Evolutionary conservation across 2,113 vertebrate species (phyloP).

Genomic region (Petrocephalus zakoni): DNA sequence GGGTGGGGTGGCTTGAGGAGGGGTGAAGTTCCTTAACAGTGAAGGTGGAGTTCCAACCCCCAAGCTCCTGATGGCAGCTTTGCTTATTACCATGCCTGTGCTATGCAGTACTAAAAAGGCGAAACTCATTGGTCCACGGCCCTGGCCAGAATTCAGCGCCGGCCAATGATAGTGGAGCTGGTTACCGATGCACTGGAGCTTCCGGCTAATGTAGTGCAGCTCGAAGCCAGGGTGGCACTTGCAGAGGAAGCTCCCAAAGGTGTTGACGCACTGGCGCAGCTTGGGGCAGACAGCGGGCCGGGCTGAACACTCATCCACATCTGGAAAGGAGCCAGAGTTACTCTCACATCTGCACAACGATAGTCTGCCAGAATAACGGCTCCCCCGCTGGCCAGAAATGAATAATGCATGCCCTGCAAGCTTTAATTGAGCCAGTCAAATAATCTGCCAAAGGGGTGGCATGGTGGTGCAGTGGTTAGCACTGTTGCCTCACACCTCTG

Average conservation of each 20-base stretch:
- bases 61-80: not conserved
- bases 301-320: constrained; percentile 78
- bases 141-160: not conserved
- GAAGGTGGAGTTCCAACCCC: not conserved
- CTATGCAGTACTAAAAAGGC: not conserved
- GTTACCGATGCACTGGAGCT: constrained; percentile 81
- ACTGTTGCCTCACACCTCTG: too few relatives aligned
- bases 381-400: not conserved
- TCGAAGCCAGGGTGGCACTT: constrained; percentile 84
- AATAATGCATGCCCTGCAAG: constrained; percentile 4
- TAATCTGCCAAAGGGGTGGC: too few relatives aligned
- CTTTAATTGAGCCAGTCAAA: constrained; percentile 12
- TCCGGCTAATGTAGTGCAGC: constrained; percentile 74
- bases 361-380: not conserved
- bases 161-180: not conserved
- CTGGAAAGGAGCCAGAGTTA: constrained; percentile 45
- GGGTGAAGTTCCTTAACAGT: too few relatives aligned
- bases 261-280: constrained; percentile 83
- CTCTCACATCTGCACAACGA: not conserved
- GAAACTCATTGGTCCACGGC: not conserved
- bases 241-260: constrained; percentile 88
- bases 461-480: too few relatives aligned
- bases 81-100: not conserved
- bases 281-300: constrained; percentile 70
- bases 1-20: too few relatives aligned